Base-by-base conservation (phyloP, 2,888 invertebrate genomes). In the Daptonema setosum region DNA sequence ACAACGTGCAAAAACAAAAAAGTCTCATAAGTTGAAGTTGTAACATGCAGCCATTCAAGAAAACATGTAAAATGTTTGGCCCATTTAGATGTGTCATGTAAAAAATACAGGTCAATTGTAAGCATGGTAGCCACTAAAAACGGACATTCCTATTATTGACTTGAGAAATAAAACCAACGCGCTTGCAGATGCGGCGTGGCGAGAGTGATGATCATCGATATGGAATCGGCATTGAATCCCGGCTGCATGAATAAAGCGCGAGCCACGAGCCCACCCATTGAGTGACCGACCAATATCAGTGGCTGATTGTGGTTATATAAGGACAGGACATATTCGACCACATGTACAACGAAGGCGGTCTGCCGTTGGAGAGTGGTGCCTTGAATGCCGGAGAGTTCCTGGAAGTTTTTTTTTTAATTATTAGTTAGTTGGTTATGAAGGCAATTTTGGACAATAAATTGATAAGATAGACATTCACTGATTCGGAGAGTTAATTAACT, bases 201-300 rank as follows among this genome's bases (percentile, higher is more conserved):
- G 61, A 91, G 75, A 8, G 84, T 82, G 59, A 91, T 80, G 25
- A 83, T 82, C 56, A 83, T 78, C 63, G 78, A 79, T 0, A 87
- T 77, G 24, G 65, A 61, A 28, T 66, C 77, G 20, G 76, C 68
- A 61, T 81, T 77, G 51, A 80, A 75, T 56, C 75, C 73, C 14
- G 77, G 74, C 58, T 80, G 75, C 26, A 80, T 75, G 58, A 85
- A 75, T 41, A 85, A 73, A 8, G 82, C 79, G 71, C 85, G 81
- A 0, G 85, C 84, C 56, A 88, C 76, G 53, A 87, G 74, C 20
- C 87, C 88, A 62, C 88, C 88, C 86, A 93, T 88, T 11, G 93
- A 95, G 77, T 95, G 93, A 5, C 90, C 93, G 69, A 93, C 81
- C 1, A 95, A 70, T 52, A 90, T 73, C 1, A 78, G 81, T 63